These are phyloP conservation scores for Paracentrotus lividus DNA, from an alignment of 53 echinoderm and acorn worm genomes.

Conservation along the genomic window DNA sequence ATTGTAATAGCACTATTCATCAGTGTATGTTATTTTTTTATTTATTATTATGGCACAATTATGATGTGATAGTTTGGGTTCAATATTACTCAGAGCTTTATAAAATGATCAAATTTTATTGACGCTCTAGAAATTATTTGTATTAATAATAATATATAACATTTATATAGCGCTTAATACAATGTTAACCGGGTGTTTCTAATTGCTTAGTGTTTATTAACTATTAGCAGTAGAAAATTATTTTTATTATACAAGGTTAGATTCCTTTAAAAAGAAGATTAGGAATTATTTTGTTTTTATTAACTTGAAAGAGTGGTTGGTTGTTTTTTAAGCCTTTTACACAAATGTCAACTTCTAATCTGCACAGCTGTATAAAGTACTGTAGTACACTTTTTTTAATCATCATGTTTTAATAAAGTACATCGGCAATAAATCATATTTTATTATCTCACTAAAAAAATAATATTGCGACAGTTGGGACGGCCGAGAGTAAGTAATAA, in stretches of 20 bases:
- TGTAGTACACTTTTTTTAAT: not conserved
- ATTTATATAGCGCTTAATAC: too few species aligned
- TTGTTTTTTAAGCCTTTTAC: not conserved
- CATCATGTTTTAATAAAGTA: not conserved
- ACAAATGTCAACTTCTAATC: not conserved
- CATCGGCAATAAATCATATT: not conserved
- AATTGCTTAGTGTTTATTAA: too few species aligned
- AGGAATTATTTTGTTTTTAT: not conserved
- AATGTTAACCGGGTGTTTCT: too few species aligned
- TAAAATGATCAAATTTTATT: too few species aligned
- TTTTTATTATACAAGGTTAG: not conserved
- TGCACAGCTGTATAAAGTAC: not conserved
- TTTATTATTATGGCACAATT: too few species aligned
- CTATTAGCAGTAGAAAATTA: too few species aligned
- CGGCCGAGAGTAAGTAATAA: conserved; percentile 66
- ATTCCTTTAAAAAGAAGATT: not conserved
- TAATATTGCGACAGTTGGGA: conserved; percentile 53
- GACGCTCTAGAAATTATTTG: too few species aligned
- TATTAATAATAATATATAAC: too few species aligned
- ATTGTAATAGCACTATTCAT: too few species aligned
- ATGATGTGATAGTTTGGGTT: too few species aligned
- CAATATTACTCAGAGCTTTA: too few species aligned
- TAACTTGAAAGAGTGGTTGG: not conserved
- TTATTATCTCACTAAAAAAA: not conserved
- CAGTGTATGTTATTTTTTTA: too few species aligned